Evolutionary conservation across 1,140 invertebrate genomes (phyloP), one percentile per base, ranked within the genome.

Genomic region (Euwallacea similis): DNA sequence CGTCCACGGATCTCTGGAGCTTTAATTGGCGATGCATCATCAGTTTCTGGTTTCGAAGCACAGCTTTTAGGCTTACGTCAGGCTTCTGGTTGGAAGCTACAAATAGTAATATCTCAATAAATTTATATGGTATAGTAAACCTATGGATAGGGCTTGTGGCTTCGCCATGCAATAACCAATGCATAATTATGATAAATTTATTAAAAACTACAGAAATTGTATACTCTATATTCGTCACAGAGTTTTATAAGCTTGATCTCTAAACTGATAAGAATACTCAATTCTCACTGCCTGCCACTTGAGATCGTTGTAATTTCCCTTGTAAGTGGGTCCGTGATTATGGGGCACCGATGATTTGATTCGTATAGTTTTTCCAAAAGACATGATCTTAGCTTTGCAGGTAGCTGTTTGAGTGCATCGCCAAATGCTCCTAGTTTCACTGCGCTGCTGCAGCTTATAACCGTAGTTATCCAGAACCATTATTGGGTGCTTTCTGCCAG

Each of bases 381-480:
- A 65, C 56, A 69, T 69, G 41, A 47, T 63, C 16, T 54, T 68
- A 10, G 66, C 74, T 59, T 68, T 75, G 46, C 74, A 75, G 53
- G 16, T 66, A 41, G 54, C 55, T 3, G 42, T 67, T 42, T 66
- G 54, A 41, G 44, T 64, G 60, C 74, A 75, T 21, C 70, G 54
- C 74, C 74, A 75, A 65, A 63, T 66, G 15, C 62, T 72, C 42
- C 44, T 56, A 9, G 46, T 59, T 58, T 67, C 58, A 13, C 8
- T 54, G 21, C 64, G 33, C 8, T 56, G 21, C 53, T 73, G 62
- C 7, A 73, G 44, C 53, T 74, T 75, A 47, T 66, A 78, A 47
- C 64, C 62, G 67, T 73, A 74, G n/a, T 63, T 72, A 11, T 77
- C 66, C 13, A 74, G 46, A 0, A 77, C 64, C 54, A 77, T 64